Conservation (phyloP, 2,797 vertebrate genomes). For the Squalus acanthias region DNA sequence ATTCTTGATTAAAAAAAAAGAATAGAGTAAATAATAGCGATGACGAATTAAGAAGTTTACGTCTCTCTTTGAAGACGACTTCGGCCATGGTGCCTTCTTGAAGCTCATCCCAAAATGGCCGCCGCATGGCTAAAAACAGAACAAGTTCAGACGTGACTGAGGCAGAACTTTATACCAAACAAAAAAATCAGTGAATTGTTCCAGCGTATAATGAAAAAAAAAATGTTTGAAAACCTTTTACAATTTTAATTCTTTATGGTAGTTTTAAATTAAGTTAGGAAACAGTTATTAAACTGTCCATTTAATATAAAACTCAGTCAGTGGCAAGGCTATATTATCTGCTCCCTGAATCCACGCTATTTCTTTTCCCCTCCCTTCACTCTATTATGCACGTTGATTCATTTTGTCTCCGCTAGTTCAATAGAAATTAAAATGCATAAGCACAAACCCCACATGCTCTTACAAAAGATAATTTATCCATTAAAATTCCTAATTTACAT, state of each 20-base stretch:
- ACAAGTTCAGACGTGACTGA: not conserved
- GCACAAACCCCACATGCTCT: slow-evolving; percentile 27
- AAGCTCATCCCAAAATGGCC: not conserved
- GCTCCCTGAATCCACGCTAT: not conserved
- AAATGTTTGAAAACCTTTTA: not conserved
- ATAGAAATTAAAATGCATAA: slow-evolving; percentile 30
- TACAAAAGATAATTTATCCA: slow-evolving; percentile 38
- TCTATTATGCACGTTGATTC: slow-evolving; percentile 18
- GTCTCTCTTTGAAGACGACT: not conserved
- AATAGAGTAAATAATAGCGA: not conserved
- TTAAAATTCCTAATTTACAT: slow-evolving; percentile 38
- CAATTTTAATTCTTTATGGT: not conserved
- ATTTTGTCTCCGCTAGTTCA: slow-evolving; percentile 25
- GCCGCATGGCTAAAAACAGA: not conserved
- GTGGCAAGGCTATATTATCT: slow-evolving; percentile 1
- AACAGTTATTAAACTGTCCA: slow-evolving; percentile 25
- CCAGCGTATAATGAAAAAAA: not conserved
- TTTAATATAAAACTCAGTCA: not conserved
- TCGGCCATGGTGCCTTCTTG: not conserved
- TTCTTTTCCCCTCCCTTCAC: not conserved
- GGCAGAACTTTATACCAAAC: not conserved
- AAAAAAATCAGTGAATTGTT: not conserved
- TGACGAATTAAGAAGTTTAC: not conserved
- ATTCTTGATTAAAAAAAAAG: not conserved
- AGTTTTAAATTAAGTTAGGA: slow-evolving; percentile 6